Conservation (phyloP, 2,113 vertebrate genomes). For the Neolamprologus variostigma region DNA sequence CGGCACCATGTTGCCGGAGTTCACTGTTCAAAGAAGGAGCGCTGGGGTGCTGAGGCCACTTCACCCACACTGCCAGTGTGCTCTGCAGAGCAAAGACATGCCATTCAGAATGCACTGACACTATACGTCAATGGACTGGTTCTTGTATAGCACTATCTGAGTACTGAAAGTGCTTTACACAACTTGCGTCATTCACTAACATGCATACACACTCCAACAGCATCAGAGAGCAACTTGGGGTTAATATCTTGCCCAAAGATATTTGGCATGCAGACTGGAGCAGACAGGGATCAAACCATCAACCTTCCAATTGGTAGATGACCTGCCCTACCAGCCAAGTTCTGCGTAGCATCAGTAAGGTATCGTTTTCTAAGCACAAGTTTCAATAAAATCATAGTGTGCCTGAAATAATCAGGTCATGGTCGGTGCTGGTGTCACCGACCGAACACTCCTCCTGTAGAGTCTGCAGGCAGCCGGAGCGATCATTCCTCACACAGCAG, state of each 20-base stretch:
- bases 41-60: conserved; percentile 88
- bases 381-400: not conserved
- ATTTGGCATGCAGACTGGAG: not conserved
- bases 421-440: conserved; percentile 22
- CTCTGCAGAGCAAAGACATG: conserved; percentile 63
- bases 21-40: conserved; percentile 73
- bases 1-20: conserved; percentile 62
- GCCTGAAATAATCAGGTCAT: not conserved
- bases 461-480: conserved; percentile 92
- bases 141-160: not conserved
- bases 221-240: not conserved
- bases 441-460: conserved; percentile 93
- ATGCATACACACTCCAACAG: not conserved
- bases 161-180: not conserved
- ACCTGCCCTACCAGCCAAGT: not conserved
- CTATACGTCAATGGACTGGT: not conserved
- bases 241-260: not conserved
- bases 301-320: not conserved
- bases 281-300: not conserved
- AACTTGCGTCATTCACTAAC: not conserved
- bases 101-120: not conserved
- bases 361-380: not conserved
- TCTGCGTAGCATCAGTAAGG: not conserved
- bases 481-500: conserved; percentile 95
- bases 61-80: conserved; percentile 92